Evolutionary conservation across 2,113 vertebrate genomes (phyloP), one percentile per base, ranked within the genome.

Genomic region (Brevimyrus niger): DNA sequence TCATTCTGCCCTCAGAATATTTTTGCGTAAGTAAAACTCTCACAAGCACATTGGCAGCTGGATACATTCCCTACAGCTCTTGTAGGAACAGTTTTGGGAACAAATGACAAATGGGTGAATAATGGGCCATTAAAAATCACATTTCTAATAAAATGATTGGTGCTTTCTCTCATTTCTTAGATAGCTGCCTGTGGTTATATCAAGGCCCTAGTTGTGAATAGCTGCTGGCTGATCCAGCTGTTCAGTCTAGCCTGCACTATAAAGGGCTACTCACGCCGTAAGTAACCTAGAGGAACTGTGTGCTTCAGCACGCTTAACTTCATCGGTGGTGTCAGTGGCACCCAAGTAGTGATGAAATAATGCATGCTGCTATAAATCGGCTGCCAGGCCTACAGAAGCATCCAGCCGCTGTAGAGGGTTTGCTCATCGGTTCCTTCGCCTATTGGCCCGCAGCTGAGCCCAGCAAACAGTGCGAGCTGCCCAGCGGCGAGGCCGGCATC

Each of bases 141-240:
- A 23, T 82, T 35, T 15, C 11, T 89, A 47, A 82, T 53, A 84
- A 83, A 89, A 21, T 58, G 19, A 31, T 21, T 38, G 31, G 21
- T 38, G 35, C 27, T 87, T 1, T 93, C 2, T 50, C 89, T 94
- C 91, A 3, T 90, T 89, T 95, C 95, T 53, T 93, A 99, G 98
- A 98, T 99, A 94, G 96, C 97, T 92, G 98, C 98, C 19, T 99
- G 98, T 92, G 98, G 98, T 69, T 99, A 99, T 94, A 97, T 99
- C 89, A 94, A 96, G 17, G 92, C 96, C 0, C 92, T 99, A 92
- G 94, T 98, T 19, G 3, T 92, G 38, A 97, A 98, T 19, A 96
- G 97, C 21, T 99, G 98, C 94, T 99, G 98, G 98, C 90, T 98
- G 89, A 97, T 99, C 92, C 98, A 99, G 92, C 92, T 98, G 27